Base-by-base conservation (phyloP, 2,888 invertebrate species). In the Acanthococcus lagerstroemiae region DNA sequence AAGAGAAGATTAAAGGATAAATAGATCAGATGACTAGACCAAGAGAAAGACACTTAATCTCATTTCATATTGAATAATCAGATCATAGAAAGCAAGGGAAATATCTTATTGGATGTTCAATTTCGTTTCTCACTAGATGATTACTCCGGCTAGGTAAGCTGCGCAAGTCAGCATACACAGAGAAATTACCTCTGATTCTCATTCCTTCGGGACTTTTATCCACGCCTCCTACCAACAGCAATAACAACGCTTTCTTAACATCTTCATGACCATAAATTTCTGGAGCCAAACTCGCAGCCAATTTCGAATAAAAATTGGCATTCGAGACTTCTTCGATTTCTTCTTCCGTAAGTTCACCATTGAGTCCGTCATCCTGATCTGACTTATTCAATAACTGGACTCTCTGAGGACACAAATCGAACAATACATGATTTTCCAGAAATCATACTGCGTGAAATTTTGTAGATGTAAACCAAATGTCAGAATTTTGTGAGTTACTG, bases 211-310 rank as follows among this genome's bases (percentile, higher is more conserved):
- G 93, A 55, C 86, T 81, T 67, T 82, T 84, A 76, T 94, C 93
- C 1, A 93, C 93, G 5, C 90, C 90, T 3, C 92, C 91, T 0
- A 99, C 96, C 0, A 99, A 80, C 58, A 99, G 80, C 69, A 99
- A 77, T 46, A 99, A 77, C 57, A 99, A 77, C 0, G 96, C 96
- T 75, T 99, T 99, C 78, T 99, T 99, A 0, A 99, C 90, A 77
- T 99, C 97, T 72, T 94, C 85, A 74, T 96, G 94, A 0, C 99
- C 99, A 75, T 94, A 99, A 74, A 99, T 99, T 82, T 99, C 99
- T 0, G 99, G 99, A 15, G 99, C 97, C 71, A 99, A 84, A 68
- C 94, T 95, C 67, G 82, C 81, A 0, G 99, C 95, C 75, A 99
- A 81, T 72, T 90, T 88, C 26, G 89, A 86, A 76, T 99, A 99